Base-by-base conservation (phyloP, 1,140 invertebrate genomes). In the Lucilia cuprina region DNA sequence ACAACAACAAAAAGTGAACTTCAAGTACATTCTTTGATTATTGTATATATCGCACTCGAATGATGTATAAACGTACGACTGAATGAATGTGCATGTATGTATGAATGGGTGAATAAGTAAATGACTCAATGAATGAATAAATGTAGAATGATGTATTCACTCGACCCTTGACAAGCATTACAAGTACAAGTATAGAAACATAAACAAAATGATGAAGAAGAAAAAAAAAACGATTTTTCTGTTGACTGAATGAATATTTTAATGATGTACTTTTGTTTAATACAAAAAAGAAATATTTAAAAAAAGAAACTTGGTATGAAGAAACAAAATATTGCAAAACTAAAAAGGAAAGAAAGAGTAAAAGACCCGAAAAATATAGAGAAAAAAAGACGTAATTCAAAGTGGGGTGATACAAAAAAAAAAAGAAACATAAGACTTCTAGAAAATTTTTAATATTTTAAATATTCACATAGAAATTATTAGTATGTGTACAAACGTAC, bases 231-330 rank as follows among this genome's bases (percentile, higher is more conserved):
- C 75, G 21, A 80, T 80, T 80, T 47, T 50, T 80, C 77, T 49
- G 77, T 49, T 80, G 77, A 80, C 77, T 80, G 41, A 80, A 50
- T 49, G 41, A 80, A 78, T 78, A 80, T 80, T 80, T 80, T 80
- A 80, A 80, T 80, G 77, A 80, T 80, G 41, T 80, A 80, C 77
- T 80, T 80, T 80, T 80, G 77, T 80, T 80, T 80, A 70, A 70
- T 70, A 70, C n/a, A n/a, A n/a, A n/a, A n/a, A n/a, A n/a, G n/a
- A n/a, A n/a, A n/a, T n/a, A n/a, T n/a, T n/a, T n/a, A n/a, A n/a
- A n/a, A n/a, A n/a, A n/a, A n/a, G n/a, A n/a, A n/a, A n/a, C n/a
- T n/a, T n/a, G n/a, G n/a, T 70, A 5, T 70, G 19, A 70, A 55
- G 50, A 55, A 12, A 55, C 5, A 13, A 55, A 55, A 55, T 8